These are phyloP conservation scores for Eupeodes corollae DNA, from an alignment of 1,140 invertebrate genomes.

Conservation along the genomic window DNA sequence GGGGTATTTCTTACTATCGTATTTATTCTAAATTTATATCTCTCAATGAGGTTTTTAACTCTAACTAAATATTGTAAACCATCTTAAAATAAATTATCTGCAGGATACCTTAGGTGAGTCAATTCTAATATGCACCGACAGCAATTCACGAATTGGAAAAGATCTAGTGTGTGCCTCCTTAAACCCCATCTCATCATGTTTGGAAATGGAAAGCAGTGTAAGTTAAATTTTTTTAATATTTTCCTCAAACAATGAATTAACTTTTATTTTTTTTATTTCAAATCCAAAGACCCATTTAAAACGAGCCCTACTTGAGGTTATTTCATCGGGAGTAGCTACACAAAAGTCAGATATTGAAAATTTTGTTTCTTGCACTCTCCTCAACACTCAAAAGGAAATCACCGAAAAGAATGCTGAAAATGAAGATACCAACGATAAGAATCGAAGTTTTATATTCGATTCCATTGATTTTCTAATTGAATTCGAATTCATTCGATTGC, in stretches of 20 bases:
- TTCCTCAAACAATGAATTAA: no score
- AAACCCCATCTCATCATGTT: slow-evolving; percentile 70
- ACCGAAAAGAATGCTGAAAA: slow-evolving; percentile 19
- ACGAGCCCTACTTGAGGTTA: slow-evolving; percentile 64
- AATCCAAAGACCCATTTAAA: slow-evolving; percentile 37
- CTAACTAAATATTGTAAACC: no score
- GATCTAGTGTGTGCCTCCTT: slow-evolving; percentile 57
- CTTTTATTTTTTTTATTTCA: slow-evolving; percentile 1
- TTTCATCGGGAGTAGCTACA: slow-evolving; percentile 75
- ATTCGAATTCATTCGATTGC: slow-evolving; percentile 47
- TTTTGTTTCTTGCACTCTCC: slow-evolving; percentile 74
- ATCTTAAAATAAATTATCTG: neutral
- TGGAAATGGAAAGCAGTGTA: slow-evolving; percentile 55
- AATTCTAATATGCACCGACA: slow-evolving; percentile 74
- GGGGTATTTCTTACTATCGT: no score
- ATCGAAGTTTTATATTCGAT: slow-evolving; percentile 16
- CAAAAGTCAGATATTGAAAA: slow-evolving; percentile 58
- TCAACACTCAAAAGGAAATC: slow-evolving; percentile 27
- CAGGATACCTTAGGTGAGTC: slow-evolving; percentile 69
- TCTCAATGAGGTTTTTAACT: no score
- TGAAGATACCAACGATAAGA: slow-evolving; percentile 4
- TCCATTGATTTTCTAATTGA: slow-evolving; percentile 41
- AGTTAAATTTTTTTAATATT: slow-evolving; percentile 18
- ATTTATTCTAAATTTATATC: no score
- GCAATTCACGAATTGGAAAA: slow-evolving; percentile 56